Conservation (phyloP, 2,113 vertebrate genomes). For the Bos indicus region DNA sequence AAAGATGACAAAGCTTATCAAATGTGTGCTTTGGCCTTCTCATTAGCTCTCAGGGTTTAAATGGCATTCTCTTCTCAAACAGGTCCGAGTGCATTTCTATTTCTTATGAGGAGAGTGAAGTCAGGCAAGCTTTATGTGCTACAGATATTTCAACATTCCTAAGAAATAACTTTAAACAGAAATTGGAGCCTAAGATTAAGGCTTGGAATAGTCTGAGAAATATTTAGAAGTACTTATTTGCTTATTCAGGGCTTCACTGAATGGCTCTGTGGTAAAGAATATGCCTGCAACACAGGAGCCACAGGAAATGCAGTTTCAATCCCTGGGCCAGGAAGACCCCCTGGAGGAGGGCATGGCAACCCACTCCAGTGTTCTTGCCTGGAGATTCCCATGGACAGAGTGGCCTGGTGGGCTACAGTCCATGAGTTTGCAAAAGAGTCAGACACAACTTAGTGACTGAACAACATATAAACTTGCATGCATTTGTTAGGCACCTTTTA, state of each 20-base stretch:
- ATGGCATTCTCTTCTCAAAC: constrained; percentile 70
- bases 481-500: not conserved
- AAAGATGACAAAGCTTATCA: constrained; percentile 85
- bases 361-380: not conserved
- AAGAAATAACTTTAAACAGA: constrained; percentile 44
- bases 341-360: not conserved
- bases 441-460: not conserved
- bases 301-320: not conserved
- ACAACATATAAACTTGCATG: not conserved
- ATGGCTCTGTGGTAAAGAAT: not conserved
- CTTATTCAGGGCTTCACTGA: not conserved
- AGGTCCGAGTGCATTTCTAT: constrained; percentile 54
- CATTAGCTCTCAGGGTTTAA: constrained; percentile 78
- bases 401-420: not conserved
- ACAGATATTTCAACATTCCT: constrained; percentile 45
- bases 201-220: not conserved
- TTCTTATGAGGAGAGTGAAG: constrained; percentile 59
- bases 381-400: not conserved
- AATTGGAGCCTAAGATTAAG: constrained; percentile 18
- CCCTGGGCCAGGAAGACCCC: not conserved
- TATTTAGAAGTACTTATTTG: not conserved
- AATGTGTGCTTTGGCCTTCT: constrained; percentile 79
- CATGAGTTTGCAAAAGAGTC: not conserved
- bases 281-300: not conserved
- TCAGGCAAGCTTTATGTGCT: constrained; percentile 43